Base-by-base conservation (phyloP, 1,140 invertebrate species). In the Drosophila lacertosa region DNA sequence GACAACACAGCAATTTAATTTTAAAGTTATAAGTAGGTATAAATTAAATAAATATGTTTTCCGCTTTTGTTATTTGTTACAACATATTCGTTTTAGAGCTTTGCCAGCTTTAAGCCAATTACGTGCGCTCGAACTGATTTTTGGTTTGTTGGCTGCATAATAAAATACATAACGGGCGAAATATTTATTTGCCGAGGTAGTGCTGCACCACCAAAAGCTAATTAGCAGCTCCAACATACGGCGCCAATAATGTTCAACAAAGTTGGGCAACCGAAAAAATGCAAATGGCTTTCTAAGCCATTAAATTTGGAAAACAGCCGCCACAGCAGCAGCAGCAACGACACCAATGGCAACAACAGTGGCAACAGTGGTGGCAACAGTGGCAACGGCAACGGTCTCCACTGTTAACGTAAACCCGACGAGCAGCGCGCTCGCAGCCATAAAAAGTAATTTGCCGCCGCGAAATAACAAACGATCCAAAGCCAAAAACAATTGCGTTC, bases 221-320 rank as follows among this genome's bases (percentile, higher is more conserved):
- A 62, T 74, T 66, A 65, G 62, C 64, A 20, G 65, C 65, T 22
- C 66, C 57, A 71, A 78, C 82, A 86, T 88, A 86, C 77, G 77
- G 75, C 71, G 74, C 71, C 65, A 72, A 78, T 82, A 89, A 69
- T 88, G 77, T 79, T 88, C 48, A 89, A 77, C 67, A 88, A 83
- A 80, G 84, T 84, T 89, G 76, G 74, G 70, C 59, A 77, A 77
- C 74, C 77, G 58, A 81, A 79, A 54, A 86, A 77, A 81, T 74
- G 77, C 73, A 90, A 90, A 90, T 90, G 74, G 89, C 77, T 90
- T 90, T 90, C 89, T 89, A 84, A 76, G 83, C 83, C 89, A 90
- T 90, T 90, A 90, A 90, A 80, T 90, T 89, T 84, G 71, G 71
- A 78, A 77, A 86, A 81, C 77, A 88, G 82, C 80, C 80, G 80